Evolutionary conservation across 1,140 invertebrate genomes (phyloP), one percentile per base, ranked within the genome.

Genomic region (Cyclina sinensis): DNA sequence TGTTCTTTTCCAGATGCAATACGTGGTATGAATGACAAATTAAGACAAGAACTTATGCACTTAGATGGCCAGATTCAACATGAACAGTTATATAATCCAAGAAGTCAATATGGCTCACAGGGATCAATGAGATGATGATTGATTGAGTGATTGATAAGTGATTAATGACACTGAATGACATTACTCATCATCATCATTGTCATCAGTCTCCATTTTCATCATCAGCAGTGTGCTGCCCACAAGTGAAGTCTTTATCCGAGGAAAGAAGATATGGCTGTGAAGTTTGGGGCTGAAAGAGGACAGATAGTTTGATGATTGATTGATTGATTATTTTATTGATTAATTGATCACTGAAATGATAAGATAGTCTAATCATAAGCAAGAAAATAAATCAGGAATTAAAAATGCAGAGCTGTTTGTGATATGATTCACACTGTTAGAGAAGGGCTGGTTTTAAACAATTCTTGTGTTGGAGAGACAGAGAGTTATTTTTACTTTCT

Each of bases 41-140:
- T 88, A 39, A 79, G 68, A 57, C 76, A 88, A 32, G 86, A 88
- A 70, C 79, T 88, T 3, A 70, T 70, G 32, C 86, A 88, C 27
- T 54, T 88, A 88, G 86, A 88, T n/a, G 86, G 86, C n/a, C 78
- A 88, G 30, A 88, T 88, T 43, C 79, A 88, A 35, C 86, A 88
- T 54, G 78, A 88, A 27, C 74, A 79, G 5, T 51, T 21, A 18
- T 32, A 80, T 24, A 81, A 82, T 59, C 59, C 59, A 16, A 83
- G 37, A 65, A 62, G 62, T 46, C 14, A 24, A 48, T 86, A 86
- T n/a, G 83, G 83, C 35, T 86, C 83, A 30, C 83, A 86, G 37
- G 83, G 83, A 18, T 86, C 83, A n/a, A 86, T 86, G 35, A 57
- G 83, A 78, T 86, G 83, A 86, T 82, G 74, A 76, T 76, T 51